Evolutionary conservation across 2,113 vertebrate species (phyloP), one percentile per base, ranked within the genome.

Genomic region (Sciurus niger): DNA sequence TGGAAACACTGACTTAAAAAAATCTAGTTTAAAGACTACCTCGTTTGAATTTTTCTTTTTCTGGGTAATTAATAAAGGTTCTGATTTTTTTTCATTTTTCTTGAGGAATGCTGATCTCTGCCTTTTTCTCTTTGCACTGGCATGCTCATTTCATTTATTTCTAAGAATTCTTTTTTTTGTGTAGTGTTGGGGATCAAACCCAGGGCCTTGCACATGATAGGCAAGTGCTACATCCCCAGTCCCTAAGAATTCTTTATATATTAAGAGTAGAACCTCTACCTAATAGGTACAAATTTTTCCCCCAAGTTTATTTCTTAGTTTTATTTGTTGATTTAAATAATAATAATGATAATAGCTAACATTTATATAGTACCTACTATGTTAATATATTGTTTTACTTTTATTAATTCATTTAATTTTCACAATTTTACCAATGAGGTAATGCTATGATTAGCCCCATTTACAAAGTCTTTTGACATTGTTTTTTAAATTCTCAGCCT

Each of bases 261-360:
- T 83, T 85, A 91, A 80, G 55, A 93, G 77, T 76, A 88, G 51
- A 88, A 76, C 76, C 12, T 95, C 53, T 88, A n/a, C 58, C 34
- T 40, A 34, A 28, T 37, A 96, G 51, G 34, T 95, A 25, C 48
- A 84, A 78, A 13, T 72, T 85, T 91, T 77, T 34, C 17, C 28
- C 51, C 55, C 55, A 83, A 65, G 37, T 84, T 70, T 86, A 1
- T 82, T 86, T 96, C 85, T 89, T 95, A 86, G 40, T 83, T 88
- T 94, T 93, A 58, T 93, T 89, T 84, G 24, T 93, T 24, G 8
- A 84, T 87, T 90, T 97, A 65, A 79, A 83, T 43, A 72, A 73
- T 68, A 8, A 14, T 51, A 70, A 83, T 76, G 46, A 43, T 86
- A 58, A 46, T 86, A 91, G 28, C 10, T 91, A 88, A 48, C 17